Evolutionary conservation across 2,797 vertebrate genomes (phyloP), one percentile per base, ranked within the genome.

Genomic region (Podargus strigoides): DNA sequence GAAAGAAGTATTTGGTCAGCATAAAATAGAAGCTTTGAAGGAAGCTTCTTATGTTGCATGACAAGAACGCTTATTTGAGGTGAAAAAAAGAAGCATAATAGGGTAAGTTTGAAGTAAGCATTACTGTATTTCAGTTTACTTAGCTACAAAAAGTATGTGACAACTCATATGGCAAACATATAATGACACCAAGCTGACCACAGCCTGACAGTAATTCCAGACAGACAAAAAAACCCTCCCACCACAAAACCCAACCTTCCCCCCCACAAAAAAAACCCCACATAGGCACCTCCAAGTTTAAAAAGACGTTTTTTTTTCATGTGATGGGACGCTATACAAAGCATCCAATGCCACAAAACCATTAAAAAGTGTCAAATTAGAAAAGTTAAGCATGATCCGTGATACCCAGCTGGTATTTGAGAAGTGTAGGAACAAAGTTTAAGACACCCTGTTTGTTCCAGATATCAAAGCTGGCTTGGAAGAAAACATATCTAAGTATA

Each of bases 201-300:
- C n/a, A 86, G 30, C 37, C 37, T 79, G 10, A 47, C 13, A 68
- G 22, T 63, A 68, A 89, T 28, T 78, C 28, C 28, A 68, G 72
- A 53, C 15, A 36, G 34, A 66, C 10, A 36, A 55, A 80, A 37
- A 52, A 3, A 42, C 3, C 5, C 7, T 6, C 26, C 30, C 21
- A 10, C 23, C 47, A 49, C 47, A 49, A 26, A 49, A 24, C 23
- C 21, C 6, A 56, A 34, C 9, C 37, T 37, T 17, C 15, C n/a
- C 3, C 30, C 21, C 6, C 2, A 4, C 22, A 46, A 28, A 41
- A 72, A 59, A 47, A 14, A 1, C 2, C 1, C 41, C 55, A 39
- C 32, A n/a, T 9, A 47, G 37, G 36, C 16, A 59, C 2, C 4
- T 34, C 17, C 20, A 36, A 32, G 21, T 59, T 86, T 64, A 63